Base-by-base conservation (phyloP, 1,140 invertebrate genomes). In the Drosophila oshimai region DNA sequence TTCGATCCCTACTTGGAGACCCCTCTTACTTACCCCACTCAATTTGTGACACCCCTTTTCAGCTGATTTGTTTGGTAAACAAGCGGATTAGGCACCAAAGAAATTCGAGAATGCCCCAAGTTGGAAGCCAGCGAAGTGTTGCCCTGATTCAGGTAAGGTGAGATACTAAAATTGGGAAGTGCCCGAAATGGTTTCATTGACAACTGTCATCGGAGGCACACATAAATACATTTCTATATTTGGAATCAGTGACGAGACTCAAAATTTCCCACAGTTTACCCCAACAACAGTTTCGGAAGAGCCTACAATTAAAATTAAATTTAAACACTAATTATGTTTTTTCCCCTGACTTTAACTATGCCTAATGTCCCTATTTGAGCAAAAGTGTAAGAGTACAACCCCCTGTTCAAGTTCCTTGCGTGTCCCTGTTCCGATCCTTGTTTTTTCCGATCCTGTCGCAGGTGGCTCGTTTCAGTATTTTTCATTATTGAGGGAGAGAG, bases 11-110 rank as follows among this genome's bases (percentile, higher is more conserved):
- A 44, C 45, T 28, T n/a, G 10, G 55, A 37, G 70, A 60, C 72
- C 51, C 42, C 22, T 50, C 18, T 46, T 7, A 26, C 22, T 28
- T 29, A 34, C 24, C 10, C 41, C 10, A 20, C 2, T 9, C 5
- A 4, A 5, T 13, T 6, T 7, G 9, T 26, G 57, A 55, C 68
- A 83, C 78, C 78, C 77, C 68, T 81, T 81, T 69, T 34, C 41
- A 6, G 26, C 22, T 57, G 75, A 64, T 81, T 81, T 81, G 80
- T 81, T 81, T 77, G 67, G 78, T 77, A 80, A 81, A 83, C 78
- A 81, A 77, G 51, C 68, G 78, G 78, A 81, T 81, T 83, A 83
- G 74, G 47, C 78, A 44, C 61, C 18, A 34, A 18, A 44, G 77
- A 73, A 77, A 81, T 64, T 44, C 47, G 62, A 65, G 78, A 81